Base-by-base conservation (phyloP, 1,140 invertebrate genomes). In the Danaus melanippus region DNA sequence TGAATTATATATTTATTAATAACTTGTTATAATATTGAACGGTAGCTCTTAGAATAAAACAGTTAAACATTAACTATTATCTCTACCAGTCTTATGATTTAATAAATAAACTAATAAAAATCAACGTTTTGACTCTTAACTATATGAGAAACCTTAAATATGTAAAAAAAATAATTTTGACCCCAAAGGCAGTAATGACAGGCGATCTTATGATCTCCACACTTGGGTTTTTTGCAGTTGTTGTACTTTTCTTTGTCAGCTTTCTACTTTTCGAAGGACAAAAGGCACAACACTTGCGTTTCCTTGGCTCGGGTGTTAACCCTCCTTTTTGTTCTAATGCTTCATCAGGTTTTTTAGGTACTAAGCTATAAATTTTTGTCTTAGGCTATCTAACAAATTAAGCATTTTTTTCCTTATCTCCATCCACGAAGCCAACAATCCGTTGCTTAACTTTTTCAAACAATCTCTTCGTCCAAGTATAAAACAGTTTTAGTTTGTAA, bases 261-360 rank as follows among this genome's bases (percentile, higher is more conserved):
- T 57, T 62, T 60, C 54, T 60, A 47, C 60, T 56, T 63, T 60
- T 62, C 40, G 51, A 67, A 49, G 55, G 58, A 58, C 60, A n/a
- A 63, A 63, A 58, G 44, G 49, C 50, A 57, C 59, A 62, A 59
- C 56, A 62, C 58, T 48, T 62, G 50, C 45, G 50, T 56, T 67
- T 60, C 46, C 60, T 67, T 62, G 50, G 53, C 43, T 53, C 58
- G n/a, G 55, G 51, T 55, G 21, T 15, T 15, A 15, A 3, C 3
- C 15, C 15, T 42, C n/a, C 45, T 46, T 63, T 44, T 41, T 10
- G 3, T 46, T 52, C 11, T 56, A 12, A 15, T 8, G 46, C 15
- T 15, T 15, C 15, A 15, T 15, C 17, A 17, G 46, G 43, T 57
- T 6, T 39, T 44, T 50, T 44, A n/a, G 43, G 12, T 21, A 50